Evolutionary conservation across 2,888 invertebrate genomes (phyloP).

Genomic region (Halictus quadricinctus): DNA sequence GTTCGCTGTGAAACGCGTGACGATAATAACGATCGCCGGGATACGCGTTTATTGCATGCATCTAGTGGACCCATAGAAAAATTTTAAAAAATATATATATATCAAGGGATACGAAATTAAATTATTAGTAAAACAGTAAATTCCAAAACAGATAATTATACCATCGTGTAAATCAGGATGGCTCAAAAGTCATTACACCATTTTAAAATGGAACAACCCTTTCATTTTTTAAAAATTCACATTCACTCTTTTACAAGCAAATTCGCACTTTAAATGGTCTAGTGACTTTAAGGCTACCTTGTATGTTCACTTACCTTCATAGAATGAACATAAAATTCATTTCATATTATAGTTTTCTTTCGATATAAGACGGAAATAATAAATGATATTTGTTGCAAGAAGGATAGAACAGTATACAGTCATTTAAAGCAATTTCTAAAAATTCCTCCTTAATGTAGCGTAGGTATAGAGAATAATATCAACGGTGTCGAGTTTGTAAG

Average conservation of each 20-base stretch:
- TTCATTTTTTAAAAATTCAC: neutral
- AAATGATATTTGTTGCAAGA: no score
- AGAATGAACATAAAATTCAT: no score
- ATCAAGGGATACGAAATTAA: neutral
- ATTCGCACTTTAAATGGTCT: neutral
- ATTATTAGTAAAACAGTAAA: neutral
- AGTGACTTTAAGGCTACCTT: neutral
- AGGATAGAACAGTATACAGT: no score
- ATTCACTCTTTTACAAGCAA: neutral
- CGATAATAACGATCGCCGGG: neutral
- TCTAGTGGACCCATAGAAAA: neutral
- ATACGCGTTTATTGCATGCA: neutral
- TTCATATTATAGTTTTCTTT: no score
- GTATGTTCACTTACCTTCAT: neutral
- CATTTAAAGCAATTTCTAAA: no score
- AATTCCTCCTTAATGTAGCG: neutral
- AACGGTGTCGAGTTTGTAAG: neutral
- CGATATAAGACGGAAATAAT: no score
- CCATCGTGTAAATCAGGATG: neutral
- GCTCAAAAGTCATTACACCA: neutral
- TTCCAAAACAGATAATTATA: neutral
- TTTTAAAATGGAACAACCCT: neutral
- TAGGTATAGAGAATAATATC: neutral
- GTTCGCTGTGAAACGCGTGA: constrained; percentile 58
- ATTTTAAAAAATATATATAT: neutral